Evolutionary conservation across 2,888 invertebrate genomes (phyloP), one percentile per base, ranked within the genome.

Genomic region (Orthosia incerta): DNA sequence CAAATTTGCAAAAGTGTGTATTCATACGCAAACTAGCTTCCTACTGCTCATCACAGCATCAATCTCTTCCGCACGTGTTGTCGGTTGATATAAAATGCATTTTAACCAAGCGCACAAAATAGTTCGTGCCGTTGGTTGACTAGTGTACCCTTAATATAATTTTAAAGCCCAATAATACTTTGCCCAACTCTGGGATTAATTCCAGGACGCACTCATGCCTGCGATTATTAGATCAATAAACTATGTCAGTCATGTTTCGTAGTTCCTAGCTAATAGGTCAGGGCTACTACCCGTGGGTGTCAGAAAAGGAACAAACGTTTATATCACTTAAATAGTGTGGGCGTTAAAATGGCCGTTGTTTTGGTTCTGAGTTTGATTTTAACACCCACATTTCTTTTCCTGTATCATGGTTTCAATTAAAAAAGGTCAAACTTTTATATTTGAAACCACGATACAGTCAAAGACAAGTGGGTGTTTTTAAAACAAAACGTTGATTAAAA

Each of bases 271-370:
- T 20, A 46, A 71, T 20, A 48, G 31, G 11, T 57, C 13, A 39
- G 23, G 13, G 51, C n/a, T n/a, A n/a, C 45, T 46, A 53, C 15
- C 20, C 16, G 20, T 53, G 23, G 65, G 76, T 31, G 20, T 46
- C 15, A 15, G 13, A 12, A 26, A 64, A 53, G 64, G 65, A 72
- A 71, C 26, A 51, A 53, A 26, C 20, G 23, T 72, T 46, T 64
- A 65, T 55, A n/a, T 66, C 66, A 31, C 53, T 23, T 26, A 53
- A 46, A 31, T 75, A 3, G 9, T 48, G 60, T n/a, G 59, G 59
- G 39, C 45, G 39, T 59, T 15, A 45, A 45, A 45, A 59, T 45
- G 7, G 13, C 12, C 12, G 46, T 74, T 23, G n/a, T 23, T 51
- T 51, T 1, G 4, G 18, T 46, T 7, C 20, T 53, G 18, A 13